Evolutionary conservation across 2,888 invertebrate genomes (phyloP).

Genomic region (Syrphus vitripennis): DNA sequence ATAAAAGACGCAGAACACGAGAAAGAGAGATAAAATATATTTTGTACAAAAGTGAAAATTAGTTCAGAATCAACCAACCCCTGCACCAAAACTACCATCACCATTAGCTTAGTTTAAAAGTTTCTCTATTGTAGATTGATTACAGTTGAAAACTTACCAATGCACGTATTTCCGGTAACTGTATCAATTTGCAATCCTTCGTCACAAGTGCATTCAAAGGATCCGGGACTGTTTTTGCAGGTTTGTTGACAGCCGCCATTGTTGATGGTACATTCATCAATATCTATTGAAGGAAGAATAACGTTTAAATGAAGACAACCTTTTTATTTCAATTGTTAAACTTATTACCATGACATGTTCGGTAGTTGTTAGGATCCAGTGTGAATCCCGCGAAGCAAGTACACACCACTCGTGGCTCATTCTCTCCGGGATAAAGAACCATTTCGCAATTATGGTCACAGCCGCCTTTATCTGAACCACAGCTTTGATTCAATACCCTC

Average conservation of each 20-base stretch:
- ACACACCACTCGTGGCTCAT: constrained; percentile 78
- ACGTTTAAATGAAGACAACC: background rate
- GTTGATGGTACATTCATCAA: constrained; percentile 83
- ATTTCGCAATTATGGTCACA: constrained; percentile 82
- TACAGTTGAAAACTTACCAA: constrained; percentile 79
- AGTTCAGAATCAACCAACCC: constrained; percentile 47
- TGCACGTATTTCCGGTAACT: constrained; percentile 81
- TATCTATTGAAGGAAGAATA: constrained; percentile 79
- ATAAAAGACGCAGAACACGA: background rate
- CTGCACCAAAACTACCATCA: constrained; percentile 11
- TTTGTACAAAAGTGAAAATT: constrained; percentile 55
- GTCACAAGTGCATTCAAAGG: constrained; percentile 83
- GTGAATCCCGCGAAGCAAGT: constrained; percentile 80
- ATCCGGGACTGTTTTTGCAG: constrained; percentile 83
- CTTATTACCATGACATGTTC: constrained; percentile 78
- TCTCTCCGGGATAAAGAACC: constrained; percentile 78
- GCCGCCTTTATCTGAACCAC: constrained; percentile 81
- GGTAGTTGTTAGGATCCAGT: constrained; percentile 80
- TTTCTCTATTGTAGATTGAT: background rate
- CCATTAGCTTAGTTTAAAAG: constrained; percentile 32
- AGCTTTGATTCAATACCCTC: constrained; percentile 76
- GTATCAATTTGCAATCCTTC: constrained; percentile 82
- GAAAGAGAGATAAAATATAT: background rate
- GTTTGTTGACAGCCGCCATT: constrained; percentile 83
- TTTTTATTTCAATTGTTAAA: background rate